Evolutionary conservation across 2,113 vertebrate genomes (phyloP), one percentile per base, ranked within the genome.

Genomic region (Dasyprocta punctata): DNA sequence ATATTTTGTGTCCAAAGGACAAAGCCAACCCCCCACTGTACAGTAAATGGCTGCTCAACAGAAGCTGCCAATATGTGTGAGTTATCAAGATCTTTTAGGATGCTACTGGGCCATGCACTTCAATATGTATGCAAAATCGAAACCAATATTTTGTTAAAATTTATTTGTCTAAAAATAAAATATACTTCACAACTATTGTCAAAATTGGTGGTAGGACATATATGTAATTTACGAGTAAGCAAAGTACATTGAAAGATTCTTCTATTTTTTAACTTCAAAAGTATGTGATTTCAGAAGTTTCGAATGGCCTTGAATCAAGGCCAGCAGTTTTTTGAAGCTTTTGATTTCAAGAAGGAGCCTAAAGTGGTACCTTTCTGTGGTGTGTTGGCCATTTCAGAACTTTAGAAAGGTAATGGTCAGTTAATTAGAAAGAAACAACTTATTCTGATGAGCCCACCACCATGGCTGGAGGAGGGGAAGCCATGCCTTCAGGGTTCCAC

Each of bases 131-230:
- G 36, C 20, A 90, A 88, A 87, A 69, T 49, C 22, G 13, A 47
- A 28, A 58, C 17, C 28, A 24, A 67, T 60, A 38, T 69, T 93
- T 38, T 81, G 61, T 65, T 94, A 38, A 90, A 77, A 90, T 90
- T 61, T 85, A 77, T 54, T 60, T 89, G 1, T 89, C 38, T 89
- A 95, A 94, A 90, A 96, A 41, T 91, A 87, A 89, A 89, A 63
- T 61, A 16, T 16, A 44, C 41, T 92, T 93, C 13, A 81, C 12
- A 93, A n/a, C 33, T 77, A 61, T 87, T 92, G 38, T 94, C 89
- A 69, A 73, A 28, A 30, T 63, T 49, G 8, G n/a, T 69, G 30
- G 0, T 20, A 52, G 10, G 60, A 75, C 13, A 41, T 65, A 16
- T 28, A 33, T 89, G 5, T 36, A 63, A 86, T 84, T 96, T 90